Percentiles rank a stretch among this genome's conserved stretches.
Conservation (phyloP, 2,113 vertebrate species). For the Ceyx margarethae region DNA sequence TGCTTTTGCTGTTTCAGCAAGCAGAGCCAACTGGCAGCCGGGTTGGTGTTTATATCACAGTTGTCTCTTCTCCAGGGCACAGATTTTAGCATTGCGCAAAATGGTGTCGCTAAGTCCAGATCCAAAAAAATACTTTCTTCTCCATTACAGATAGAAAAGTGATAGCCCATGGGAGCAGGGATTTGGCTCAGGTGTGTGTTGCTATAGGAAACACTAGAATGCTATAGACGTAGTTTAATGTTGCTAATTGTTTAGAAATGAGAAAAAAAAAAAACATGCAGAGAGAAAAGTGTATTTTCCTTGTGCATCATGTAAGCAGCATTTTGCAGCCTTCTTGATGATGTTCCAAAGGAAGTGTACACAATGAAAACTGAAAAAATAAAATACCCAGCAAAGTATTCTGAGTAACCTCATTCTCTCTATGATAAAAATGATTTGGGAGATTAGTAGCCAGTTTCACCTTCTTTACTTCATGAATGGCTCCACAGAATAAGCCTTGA, state of each 20-base stretch:
- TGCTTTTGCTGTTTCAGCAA: slow-evolving; percentile 4
- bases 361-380: not conserved
- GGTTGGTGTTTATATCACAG: not conserved
- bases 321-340: not conserved
- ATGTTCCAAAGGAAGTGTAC: not conserved
- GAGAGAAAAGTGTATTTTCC: not conserved
- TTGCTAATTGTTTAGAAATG: not conserved
- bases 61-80: slow-evolving; percentile 1
- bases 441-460: not conserved
- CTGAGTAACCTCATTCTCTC: not conserved
- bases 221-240: not conserved
- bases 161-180: not conserved
- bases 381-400: not conserved
- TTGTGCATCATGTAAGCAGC: not conserved
- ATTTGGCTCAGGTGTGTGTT: not conserved
- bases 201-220: not conserved
- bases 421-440: not conserved
- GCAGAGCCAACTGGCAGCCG: not conserved
- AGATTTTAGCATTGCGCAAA: not conserved
- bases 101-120: not conserved
- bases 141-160: not conserved
- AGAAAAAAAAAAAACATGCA: not conserved
- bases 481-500: not conserved
- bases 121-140: not conserved
- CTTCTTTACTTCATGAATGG: not conserved